Base-by-base conservation (phyloP, 2,888 invertebrate species). In the Pomacea canaliculata region DNA sequence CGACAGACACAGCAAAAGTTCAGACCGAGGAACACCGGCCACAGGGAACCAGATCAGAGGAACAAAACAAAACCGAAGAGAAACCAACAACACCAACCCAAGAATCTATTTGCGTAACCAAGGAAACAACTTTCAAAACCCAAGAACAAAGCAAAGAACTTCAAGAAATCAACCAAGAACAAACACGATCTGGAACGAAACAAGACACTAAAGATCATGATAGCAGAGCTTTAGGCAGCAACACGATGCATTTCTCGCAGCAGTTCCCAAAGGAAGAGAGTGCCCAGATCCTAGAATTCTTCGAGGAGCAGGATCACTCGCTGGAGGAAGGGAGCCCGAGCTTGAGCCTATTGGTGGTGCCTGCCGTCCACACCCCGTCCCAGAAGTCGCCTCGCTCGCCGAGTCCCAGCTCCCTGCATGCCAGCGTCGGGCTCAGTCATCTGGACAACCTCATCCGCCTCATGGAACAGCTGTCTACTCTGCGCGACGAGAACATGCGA, bases 401-500 rank as follows among this genome's bases (percentile, higher is more conserved):
- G 51, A 80, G 80, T 71, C 85, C 86, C 46, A 85, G 85, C 80
- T 85, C 78, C 78, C 81, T 71, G 71, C 85, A 66, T 76, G 86
- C 78, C 83, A 86, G 86, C 74, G 83, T 87, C 65, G 92, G 92
- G 7, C 93, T 96, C 80, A 95, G 96, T 85, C 95, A 96, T 86
- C 90, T 96, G 71, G 95, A 95, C 83, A 95, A 95, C 84, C 92
- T 96, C 12, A 93, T 96, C 84, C 93, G 94, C 79, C 91, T 96
- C 59, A 93, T 96, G 90, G 95, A 96, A 86, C 95, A 95, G 86
- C 93, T 96, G 81, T 92, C 95, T 10, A 93, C 93, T 66, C 91
- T 96, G 62, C 93, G 94, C 81, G 94, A 95, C 84, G 94, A 95
- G 81, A 95, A 96, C 89, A 92, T 93, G 0, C 93, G 93, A 80